These are phyloP conservation scores for Drosophila melanogaster DNA, from an alignment of 1,140 invertebrate species.

Conservation along the genomic window DNA sequence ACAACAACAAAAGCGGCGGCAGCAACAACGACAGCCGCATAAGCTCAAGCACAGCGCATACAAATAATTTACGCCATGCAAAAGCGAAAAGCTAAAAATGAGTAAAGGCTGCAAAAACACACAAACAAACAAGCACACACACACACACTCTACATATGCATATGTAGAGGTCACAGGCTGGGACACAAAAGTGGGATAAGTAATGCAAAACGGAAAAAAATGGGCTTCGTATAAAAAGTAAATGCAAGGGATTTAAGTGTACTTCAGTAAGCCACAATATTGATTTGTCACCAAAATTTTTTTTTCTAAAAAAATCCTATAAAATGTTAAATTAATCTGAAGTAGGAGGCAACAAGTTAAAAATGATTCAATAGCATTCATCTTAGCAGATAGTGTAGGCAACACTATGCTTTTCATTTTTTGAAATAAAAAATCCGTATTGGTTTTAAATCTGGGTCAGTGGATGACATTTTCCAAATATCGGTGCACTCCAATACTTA, in stretches of 20 bases:
- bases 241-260: not conserved
- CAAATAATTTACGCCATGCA: conserved; percentile 76
- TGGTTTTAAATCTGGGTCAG: too few relatives aligned
- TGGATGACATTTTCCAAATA: not conserved
- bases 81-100: conserved; percentile 78
- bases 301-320: not conserved
- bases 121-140: conserved; percentile 5
- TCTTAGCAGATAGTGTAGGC: too few relatives aligned
- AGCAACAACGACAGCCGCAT: conserved; percentile 42
- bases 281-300: too few relatives aligned
- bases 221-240: too few relatives aligned
- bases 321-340: not conserved
- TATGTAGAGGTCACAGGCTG: conserved; percentile 34
- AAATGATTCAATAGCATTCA: too few relatives aligned
- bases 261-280: too few relatives aligned
- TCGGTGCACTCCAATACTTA: not conserved
- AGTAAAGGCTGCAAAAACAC: conserved; percentile 59
- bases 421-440: too few relatives aligned
- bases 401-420: too few relatives aligned
- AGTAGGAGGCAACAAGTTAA: too few relatives aligned
- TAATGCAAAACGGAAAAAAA: too few relatives aligned
- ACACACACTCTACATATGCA: too few relatives aligned
- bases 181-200: conserved; percentile 2
- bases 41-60: conserved; percentile 69
- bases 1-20: conserved; percentile 45